Conservation (phyloP, 2,797 vertebrate species). For the Eurystomus glaucurus region DNA sequence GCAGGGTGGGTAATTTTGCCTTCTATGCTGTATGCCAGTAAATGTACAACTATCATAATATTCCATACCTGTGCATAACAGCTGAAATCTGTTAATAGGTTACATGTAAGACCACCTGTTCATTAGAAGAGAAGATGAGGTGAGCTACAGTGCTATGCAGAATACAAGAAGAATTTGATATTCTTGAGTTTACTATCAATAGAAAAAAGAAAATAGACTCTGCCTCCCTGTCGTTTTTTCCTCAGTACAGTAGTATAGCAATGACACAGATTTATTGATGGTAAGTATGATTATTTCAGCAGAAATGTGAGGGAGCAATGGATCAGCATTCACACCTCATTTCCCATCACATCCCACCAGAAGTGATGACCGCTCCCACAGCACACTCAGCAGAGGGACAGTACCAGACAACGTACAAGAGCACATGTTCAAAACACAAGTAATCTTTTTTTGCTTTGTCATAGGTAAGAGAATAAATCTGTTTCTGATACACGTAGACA, state of each 20-base stretch:
- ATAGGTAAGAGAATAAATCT: neutral
- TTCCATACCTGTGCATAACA: neutral
- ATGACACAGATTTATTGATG: conserved; percentile 30
- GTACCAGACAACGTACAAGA: neutral
- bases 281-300: neutral
- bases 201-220: neutral
- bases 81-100: conserved; percentile 3
- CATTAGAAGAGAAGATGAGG: neutral
- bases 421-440: neutral
- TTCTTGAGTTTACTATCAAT: neutral
- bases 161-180: neutral
- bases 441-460: neutral
- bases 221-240: neutral
- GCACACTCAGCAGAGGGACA: neutral
- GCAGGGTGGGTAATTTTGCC: conserved; percentile 55
- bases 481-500: neutral
- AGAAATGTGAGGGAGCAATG: neutral
- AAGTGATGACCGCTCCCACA: neutral
- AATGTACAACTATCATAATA: conserved; percentile 44
- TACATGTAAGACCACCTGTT: neutral
- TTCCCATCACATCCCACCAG: neutral
- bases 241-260: neutral
- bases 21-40: conserved; percentile 4
- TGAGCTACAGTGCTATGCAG: fast-evolving
- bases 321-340: conserved; percentile 1